A percentile compares a stretch with the other conserved stretches of the same genome.
Conservation (phyloP, 2,113 vertebrate genomes). For the rabbit (Oryctolagus cuniculus) region DNA sequence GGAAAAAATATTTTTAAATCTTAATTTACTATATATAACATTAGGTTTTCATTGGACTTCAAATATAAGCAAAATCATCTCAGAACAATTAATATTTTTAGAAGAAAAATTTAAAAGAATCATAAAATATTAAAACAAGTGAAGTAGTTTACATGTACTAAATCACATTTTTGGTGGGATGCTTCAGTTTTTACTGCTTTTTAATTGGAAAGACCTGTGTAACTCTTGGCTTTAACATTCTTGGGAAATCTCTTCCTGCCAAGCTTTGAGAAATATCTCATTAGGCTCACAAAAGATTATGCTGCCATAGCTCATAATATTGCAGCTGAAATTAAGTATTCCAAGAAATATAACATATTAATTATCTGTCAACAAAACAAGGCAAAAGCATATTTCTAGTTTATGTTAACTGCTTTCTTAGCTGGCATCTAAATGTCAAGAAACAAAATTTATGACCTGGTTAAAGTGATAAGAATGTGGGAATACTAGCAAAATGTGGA, state of each 20-base stretch:
- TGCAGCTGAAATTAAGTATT: not conserved
- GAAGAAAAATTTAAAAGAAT: slow-evolving; percentile 40
- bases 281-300: not conserved
- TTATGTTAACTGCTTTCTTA: not conserved
- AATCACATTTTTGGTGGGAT: not conserved
- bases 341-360: not conserved
- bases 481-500: not conserved
- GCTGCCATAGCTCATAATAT: not conserved
- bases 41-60: slow-evolving; percentile 1
- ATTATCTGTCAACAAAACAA: slow-evolving; percentile 18
- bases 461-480: not conserved
- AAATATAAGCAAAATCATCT: not conserved
- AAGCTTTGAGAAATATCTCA: slow-evolving; percentile 38
- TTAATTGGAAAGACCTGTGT: not conserved
- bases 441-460: not conserved
- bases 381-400: not conserved
- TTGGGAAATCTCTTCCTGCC: not conserved
- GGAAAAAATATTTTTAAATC: slow-evolving; percentile 47
- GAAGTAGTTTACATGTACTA: not conserved
- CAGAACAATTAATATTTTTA: slow-evolving; percentile 12
- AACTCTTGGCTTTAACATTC: slow-evolving; percentile 6
- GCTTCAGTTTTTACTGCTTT: slow-evolving; percentile 29
- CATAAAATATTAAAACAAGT: slow-evolving; percentile 36
- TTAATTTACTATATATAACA: not conserved
- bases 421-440: not conserved